phyloP scores from a whole-genome alignment of 2,113 vertebrate genomes.

The Onychostruthus taczanowskii region DNA sequence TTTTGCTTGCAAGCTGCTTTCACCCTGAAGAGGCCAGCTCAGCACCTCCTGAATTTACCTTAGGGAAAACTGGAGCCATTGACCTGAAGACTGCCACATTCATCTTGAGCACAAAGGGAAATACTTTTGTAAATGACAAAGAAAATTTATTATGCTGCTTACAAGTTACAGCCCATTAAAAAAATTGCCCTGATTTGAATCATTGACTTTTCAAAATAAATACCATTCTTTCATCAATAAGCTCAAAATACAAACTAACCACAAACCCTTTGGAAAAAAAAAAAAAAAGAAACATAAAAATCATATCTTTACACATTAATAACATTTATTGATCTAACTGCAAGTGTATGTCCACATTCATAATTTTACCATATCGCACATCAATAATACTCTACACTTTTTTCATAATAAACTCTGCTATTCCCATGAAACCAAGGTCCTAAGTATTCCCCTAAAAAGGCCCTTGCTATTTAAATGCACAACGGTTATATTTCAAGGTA shows the following conservation, averaged over 20 bases:
- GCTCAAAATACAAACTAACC: constrained; percentile 53
- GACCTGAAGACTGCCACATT: constrained; percentile 22
- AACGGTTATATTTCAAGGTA: background rate
- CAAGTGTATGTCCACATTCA: background rate
- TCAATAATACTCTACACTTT: constrained; percentile 37
- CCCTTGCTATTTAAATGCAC: background rate
- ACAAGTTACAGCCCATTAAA: constrained; percentile 38
- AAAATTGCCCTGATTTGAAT: constrained; percentile 58
- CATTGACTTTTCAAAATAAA: constrained; percentile 62
- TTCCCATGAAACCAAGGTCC: constrained; percentile 20
- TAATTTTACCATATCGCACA: constrained; percentile 9
- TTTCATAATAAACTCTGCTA: background rate
- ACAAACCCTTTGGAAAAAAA: constrained; percentile 29
- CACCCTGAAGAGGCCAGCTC: background rate
- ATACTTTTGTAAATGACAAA: constrained; percentile 26
- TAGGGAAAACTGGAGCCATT: background rate
- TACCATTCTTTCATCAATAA: constrained; percentile 60
- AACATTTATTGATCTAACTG: constrained; percentile 58
- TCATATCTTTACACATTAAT: constrained; percentile 57
- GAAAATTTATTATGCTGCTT: constrained; percentile 37
- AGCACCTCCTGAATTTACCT: constrained; percentile 24
- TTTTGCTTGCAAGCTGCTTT: background rate
- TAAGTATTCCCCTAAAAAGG: constrained; percentile 10
- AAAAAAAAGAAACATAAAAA: constrained; percentile 47
- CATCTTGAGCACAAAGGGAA: background rate